Base-by-base conservation (phyloP, 2,888 invertebrate species). In the Agrochola macilenta region DNA sequence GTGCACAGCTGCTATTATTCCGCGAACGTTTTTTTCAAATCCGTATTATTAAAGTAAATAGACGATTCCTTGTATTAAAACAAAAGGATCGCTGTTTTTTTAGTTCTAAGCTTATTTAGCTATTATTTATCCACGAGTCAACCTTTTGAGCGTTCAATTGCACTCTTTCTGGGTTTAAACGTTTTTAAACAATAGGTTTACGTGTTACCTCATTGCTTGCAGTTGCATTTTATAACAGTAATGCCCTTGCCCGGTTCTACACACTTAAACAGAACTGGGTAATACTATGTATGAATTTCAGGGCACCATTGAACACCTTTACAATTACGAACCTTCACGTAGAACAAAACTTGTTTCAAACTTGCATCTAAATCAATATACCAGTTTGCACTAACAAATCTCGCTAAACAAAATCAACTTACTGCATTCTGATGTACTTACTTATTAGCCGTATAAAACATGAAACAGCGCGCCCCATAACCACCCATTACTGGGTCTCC, bases 1-100 rank as follows among this genome's bases (percentile, higher is more conserved):
- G 86, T 86, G 85, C 85, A 83, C 85, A 87, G 88, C 80, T 87
- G 87, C 80, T 78, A 79, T 86, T 83, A 89, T 89, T 83, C 76
- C 73, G 69, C 77, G 83, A 76, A 81, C 75, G 76, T 77, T 86
- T 81, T 80, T 79, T n/a, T n/a, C n/a, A 87, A 84, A 83, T 72
- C 61, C 49, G 14, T 69, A 73, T 78, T 78, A 65, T 78, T 74
- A 80, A 86, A 82, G 69, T 69, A 70, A 78, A 81, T 79, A 65
- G 68, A 79, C 65, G 52, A 78, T 80, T 74, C 58, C 57, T 69
- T 61, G 30, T 57, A 60, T 70, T 78, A 49, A 78, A 78, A 79
- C 70, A 76, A 83, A 76, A 81, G 4, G 30, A 60, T 52, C 30
- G 9, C 9, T 57, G 30, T 65, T 68, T 58, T n/a, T 69, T 52